These are phyloP conservation scores for Amphilophus citrinellus DNA, from an alignment of 2,113 vertebrate genomes.

Conservation along the genomic window DNA sequence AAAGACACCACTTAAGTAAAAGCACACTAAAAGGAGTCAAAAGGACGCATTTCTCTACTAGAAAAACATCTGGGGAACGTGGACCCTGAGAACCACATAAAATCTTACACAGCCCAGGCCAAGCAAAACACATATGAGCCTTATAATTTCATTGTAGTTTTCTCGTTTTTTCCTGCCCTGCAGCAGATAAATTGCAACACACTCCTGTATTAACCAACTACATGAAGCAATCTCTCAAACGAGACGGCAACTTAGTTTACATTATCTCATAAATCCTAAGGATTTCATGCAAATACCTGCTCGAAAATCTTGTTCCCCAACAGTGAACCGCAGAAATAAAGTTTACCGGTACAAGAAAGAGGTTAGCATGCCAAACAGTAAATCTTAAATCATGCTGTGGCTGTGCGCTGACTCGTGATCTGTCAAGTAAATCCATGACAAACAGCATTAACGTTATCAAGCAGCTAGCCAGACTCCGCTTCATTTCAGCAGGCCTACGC, in stretches of 20 bases:
- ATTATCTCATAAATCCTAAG: not conserved
- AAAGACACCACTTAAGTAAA: not conserved
- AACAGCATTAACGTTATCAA: constrained; percentile 57
- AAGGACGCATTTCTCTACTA: not conserved
- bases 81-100: not conserved
- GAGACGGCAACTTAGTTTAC: constrained; percentile 18
- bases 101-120: not conserved
- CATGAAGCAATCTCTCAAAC: constrained; percentile 27
- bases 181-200: constrained; percentile 25
- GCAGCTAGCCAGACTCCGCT: constrained; percentile 43
- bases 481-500: constrained; percentile 58
- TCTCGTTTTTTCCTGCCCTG: not conserved
- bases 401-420: not conserved
- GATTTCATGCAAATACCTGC: not conserved
- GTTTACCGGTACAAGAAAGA: not conserved
- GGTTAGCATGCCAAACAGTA: not conserved
- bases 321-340: not conserved
- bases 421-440: constrained; percentile 57
- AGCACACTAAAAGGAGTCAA: not conserved
- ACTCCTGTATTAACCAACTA: not conserved
- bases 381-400: not conserved
- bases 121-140: not conserved
- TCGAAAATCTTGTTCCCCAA: not conserved
- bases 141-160: not conserved
- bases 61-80: not conserved